phyloP scores from a whole-genome alignment of 2,797 vertebrate genomes.

The Acrossocheilus wenchowensis region DNA sequence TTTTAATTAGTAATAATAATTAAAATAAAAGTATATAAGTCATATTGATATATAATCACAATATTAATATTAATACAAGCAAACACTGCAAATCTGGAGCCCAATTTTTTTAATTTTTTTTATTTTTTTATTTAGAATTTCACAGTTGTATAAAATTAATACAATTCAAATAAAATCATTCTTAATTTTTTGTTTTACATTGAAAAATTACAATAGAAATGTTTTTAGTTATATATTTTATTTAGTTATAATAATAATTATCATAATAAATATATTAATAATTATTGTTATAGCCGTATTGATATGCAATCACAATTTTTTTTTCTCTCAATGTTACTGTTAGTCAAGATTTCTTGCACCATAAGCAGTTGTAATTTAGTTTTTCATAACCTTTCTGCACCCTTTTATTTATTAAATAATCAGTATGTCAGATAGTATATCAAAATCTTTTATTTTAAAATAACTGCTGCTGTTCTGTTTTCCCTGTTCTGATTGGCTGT shows the following conservation, averaged over 20 bases:
- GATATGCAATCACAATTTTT: not conserved
- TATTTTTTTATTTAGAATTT: too few species aligned
- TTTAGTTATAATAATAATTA: too few species aligned
- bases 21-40: not conserved
- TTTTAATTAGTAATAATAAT: not conserved
- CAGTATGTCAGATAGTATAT: not conserved
- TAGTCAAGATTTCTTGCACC: not conserved
- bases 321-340: not conserved
- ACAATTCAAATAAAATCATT: too few species aligned
- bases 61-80: not conserved
- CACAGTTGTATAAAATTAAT: too few species aligned
- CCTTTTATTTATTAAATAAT: not conserved
- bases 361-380: not conserved
- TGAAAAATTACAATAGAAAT: too few species aligned
- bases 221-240: too few species aligned
- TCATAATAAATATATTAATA: too few species aligned
- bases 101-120: too few species aligned
- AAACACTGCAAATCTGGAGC: too few species aligned
- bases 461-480: not conserved
- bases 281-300: not conserved
- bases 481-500: too few species aligned
- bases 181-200: too few species aligned
- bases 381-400: not conserved
- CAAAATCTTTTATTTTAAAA: not conserved
- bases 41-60: not conserved